Evolutionary conservation across 2,888 invertebrate genomes (phyloP).

Genomic region (Belgica antarctica): DNA sequence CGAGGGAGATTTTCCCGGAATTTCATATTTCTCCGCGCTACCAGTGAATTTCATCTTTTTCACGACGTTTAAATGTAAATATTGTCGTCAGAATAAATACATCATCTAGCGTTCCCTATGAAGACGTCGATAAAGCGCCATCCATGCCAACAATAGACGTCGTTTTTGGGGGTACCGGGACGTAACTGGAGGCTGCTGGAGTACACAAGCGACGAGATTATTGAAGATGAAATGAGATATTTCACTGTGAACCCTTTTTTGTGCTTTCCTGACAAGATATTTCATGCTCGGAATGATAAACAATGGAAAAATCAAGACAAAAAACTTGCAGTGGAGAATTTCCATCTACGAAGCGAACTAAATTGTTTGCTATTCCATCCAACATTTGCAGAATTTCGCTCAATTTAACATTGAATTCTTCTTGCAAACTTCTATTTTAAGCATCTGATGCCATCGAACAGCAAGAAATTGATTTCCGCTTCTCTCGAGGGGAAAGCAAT

Average conservation of each 20-base stretch:
- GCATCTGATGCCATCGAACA: conserved; percentile 25
- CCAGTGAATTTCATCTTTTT: background rate
- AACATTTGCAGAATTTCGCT: conserved; percentile 30
- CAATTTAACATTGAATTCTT: conserved; percentile 32
- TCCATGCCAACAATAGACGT: background rate
- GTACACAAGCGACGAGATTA: background rate
- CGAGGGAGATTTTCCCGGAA: conserved; percentile 19
- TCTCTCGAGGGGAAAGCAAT: background rate
- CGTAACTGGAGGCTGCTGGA: background rate
- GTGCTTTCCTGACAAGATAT: background rate
- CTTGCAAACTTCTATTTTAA: conserved; percentile 17
- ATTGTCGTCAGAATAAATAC: conserved; percentile 36
- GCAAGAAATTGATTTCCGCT: conserved; percentile 11
- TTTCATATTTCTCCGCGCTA: conserved; percentile 20
- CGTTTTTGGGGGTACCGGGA: background rate
- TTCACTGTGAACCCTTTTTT: background rate
- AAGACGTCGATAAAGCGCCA: background rate
- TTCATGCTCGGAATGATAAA: conserved; percentile 9
- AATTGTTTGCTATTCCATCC: conserved; percentile 30
- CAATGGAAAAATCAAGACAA: conserved; percentile 4
- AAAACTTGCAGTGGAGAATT: background rate
- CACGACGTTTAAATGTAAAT: conserved; percentile 37
- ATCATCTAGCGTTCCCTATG: conserved; percentile 22
- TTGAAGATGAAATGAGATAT: background rate
- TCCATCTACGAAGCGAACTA: background rate